These are phyloP conservation scores for Leptothorax acervorum DNA, from an alignment of 2,888 invertebrate genomes.

Conservation along the genomic window DNA sequence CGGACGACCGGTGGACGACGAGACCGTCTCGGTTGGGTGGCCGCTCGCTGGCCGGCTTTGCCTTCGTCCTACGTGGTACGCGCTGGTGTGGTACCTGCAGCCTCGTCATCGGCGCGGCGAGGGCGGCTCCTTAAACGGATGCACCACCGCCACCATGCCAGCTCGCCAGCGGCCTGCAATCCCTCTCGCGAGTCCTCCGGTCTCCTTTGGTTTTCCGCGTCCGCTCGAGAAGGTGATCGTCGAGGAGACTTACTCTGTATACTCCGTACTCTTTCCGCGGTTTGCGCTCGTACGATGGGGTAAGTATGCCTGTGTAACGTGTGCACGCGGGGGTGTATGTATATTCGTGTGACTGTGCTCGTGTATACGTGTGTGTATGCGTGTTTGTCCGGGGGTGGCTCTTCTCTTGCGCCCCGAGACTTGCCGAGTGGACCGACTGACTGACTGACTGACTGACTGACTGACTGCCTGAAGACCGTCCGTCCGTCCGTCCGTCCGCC, in stretches of 20 bases:
- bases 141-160: slow-evolving; percentile 75
- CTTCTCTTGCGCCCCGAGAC: slow-evolving; percentile 50
- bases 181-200: slow-evolving; percentile 1
- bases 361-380: background rate
- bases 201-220: background rate
- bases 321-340: background rate
- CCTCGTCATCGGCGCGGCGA: slow-evolving; percentile 81
- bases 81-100: slow-evolving; percentile 68
- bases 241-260: background rate
- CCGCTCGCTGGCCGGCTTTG: slow-evolving; percentile 68
- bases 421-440: slow-evolving; percentile 58
- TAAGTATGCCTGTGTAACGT: background rate
- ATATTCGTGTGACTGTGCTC: background rate
- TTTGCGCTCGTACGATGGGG: background rate
- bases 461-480: slow-evolving; percentile 53
- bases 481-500: slow-evolving; percentile 67
- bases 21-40: slow-evolving; percentile 73
- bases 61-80: slow-evolving; percentile 71
- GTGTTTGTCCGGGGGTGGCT: slow-evolving; percentile 35
- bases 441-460: slow-evolving; percentile 66
- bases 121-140: slow-evolving; percentile 75
- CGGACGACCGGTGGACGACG: slow-evolving; percentile 71
- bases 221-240: slow-evolving; percentile 3
- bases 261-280: background rate
- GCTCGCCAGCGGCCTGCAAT: slow-evolving; percentile 29